phyloP scores from a whole-genome alignment of 1,140 invertebrate genomes.

The Ostrea denselamellosa region DNA sequence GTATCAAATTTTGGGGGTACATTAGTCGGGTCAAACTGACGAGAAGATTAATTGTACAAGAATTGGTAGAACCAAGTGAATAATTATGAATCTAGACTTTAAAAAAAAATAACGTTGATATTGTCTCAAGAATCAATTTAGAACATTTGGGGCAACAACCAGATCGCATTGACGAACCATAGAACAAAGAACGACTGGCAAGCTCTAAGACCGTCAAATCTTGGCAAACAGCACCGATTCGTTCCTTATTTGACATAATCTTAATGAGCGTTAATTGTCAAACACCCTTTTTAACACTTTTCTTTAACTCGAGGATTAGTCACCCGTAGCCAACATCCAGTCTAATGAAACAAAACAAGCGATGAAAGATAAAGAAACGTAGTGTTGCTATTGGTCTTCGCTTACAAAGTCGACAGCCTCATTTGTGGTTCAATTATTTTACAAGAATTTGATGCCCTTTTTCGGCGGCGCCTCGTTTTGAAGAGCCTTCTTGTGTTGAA shows the following conservation, averaged over 20 bases:
- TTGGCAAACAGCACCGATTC: neutral
- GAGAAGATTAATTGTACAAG: neutral
- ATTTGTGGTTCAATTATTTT: constrained; percentile 17
- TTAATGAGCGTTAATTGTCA: constrained; percentile 13
- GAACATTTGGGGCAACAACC: neutral
- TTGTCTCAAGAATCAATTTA: neutral
- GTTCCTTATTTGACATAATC: neutral
- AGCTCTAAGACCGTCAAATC: neutral
- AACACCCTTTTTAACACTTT: constrained; percentile 18
- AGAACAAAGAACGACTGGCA: neutral
- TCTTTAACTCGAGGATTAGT: constrained; percentile 11
- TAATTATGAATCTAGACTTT: neutral
- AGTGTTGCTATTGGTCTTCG: neutral
- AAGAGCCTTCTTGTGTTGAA: neutral
- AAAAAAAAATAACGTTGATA: no score
- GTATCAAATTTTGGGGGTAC: neutral
- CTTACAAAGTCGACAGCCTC: neutral
- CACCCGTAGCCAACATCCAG: neutral
- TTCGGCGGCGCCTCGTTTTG: neutral
- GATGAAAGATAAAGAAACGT: neutral
- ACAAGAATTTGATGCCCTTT: constrained; percentile 22
- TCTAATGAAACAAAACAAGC: neutral
- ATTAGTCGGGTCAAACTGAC: neutral
- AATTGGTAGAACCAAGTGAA: no score
- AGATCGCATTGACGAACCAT: neutral